phyloP scores from a whole-genome alignment of 2,888 invertebrate genomes.

The Tipula helvola region DNA sequence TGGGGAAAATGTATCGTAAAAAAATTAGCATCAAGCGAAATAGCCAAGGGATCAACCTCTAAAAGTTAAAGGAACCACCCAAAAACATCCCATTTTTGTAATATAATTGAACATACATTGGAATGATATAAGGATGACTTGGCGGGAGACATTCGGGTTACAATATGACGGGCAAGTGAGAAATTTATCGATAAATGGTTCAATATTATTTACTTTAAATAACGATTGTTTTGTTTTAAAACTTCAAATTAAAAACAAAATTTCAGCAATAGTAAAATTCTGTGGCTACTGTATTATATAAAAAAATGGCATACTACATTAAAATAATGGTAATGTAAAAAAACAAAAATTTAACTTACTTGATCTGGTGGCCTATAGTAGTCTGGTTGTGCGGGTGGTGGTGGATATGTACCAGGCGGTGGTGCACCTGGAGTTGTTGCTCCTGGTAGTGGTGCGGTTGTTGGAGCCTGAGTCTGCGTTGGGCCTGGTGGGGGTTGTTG shows the following conservation, averaged over 20 bases:
- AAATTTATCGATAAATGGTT: constrained; percentile 35
- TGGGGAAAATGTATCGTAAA: background rate
- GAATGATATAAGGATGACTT: constrained; percentile 35
- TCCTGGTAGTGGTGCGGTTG: constrained; percentile 25
- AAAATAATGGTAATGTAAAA: background rate
- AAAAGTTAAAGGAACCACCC: background rate
- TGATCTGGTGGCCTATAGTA: constrained; percentile 41
- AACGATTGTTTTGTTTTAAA: background rate
- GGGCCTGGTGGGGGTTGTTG: constrained; percentile 24
- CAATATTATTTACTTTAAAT: constrained; percentile 9
- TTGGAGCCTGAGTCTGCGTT: constrained; percentile 21
- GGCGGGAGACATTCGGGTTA: constrained; percentile 43
- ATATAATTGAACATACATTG: constrained; percentile 23
- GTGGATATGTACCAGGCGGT: constrained; percentile 31
- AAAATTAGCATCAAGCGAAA: background rate
- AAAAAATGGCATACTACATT: background rate
- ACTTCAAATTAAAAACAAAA: background rate
- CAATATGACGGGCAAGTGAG: constrained; percentile 48
- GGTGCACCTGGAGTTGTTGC: constrained; percentile 21
- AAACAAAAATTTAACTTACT: constrained; percentile 21
- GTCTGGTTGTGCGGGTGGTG: constrained; percentile 40
- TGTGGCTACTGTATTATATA: background rate
- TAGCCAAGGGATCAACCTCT: background rate
- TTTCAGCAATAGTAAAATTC: background rate
- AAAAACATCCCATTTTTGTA: background rate